Evolutionary conservation across 2,113 vertebrate genomes (phyloP), one percentile per base, ranked within the genome.

Genomic region (Oryzias woworae): DNA sequence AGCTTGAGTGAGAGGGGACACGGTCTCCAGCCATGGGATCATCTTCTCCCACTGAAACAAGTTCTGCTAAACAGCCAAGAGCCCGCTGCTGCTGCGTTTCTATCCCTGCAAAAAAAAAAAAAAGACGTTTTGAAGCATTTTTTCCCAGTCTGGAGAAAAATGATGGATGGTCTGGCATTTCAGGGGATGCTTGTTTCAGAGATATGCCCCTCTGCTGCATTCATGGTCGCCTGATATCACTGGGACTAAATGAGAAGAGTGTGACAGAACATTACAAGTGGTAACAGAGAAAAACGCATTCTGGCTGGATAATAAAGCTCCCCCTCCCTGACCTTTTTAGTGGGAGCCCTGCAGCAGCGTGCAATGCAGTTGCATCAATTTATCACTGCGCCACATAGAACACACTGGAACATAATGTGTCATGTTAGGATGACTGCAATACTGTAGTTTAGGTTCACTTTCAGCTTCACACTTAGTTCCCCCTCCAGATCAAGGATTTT

Each of bases 111-210:
- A 55, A 58, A 23, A 53, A 22, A 51, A 43, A 49, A 43, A 71
- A 23, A 14, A 3, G 14, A 26, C 18, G 24, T 64, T 12, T 66
- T 58, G 49, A 54, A 81, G 48, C 43, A 2, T 58, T 50, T 66
- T 66, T 61, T 57, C 56, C 64, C 43, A 18, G 2, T 68, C 62
- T 66, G 72, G 78, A 36, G 78, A 80, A 60, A 66, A 53, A 78
- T 86, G 87, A 89, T 87, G 73, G 84, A 88, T 83, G 69, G 54
- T 17, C 10, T 88, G 85, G 85, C 82, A 86, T 87, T 87, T 86
- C 8, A 3, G 7, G 62, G 62, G 54, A 10, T 18, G 77, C 71
- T 80, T 75, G 78, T 75, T 64, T 74, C 69, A 45, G 59, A 53
- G 49, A 64, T 73, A 41, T 20, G 51, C 60, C 31, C 70, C 53